Evolutionary conservation across 2,888 invertebrate genomes (phyloP).

Genomic region (Drosophila histrio): DNA sequence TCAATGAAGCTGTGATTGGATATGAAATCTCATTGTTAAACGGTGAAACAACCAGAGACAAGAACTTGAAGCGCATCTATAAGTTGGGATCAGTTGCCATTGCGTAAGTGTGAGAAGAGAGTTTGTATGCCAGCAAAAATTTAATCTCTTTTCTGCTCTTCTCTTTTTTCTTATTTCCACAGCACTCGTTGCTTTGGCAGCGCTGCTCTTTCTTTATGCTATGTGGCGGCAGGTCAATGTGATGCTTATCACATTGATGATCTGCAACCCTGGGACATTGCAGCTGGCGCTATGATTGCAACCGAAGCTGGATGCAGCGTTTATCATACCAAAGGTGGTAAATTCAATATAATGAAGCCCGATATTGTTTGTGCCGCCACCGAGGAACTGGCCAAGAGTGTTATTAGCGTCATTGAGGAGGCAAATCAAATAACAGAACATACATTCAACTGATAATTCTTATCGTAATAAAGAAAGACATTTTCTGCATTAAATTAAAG

Average conservation of each 20-base stretch:
- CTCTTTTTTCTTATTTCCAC: background rate
- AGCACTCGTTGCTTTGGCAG: conserved; percentile 88
- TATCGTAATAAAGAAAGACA: background rate
- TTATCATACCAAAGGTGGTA: conserved; percentile 86
- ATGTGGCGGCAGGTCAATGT: conserved; percentile 88
- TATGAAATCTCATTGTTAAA: conserved; percentile 83
- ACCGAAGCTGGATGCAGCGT: conserved; percentile 90
- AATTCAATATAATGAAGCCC: conserved; percentile 86
- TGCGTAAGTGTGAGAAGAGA: conserved; percentile 73
- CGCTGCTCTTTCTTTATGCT: conserved; percentile 89
- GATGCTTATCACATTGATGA: conserved; percentile 89
- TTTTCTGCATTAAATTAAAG: background rate
- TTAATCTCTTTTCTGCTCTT: background rate
- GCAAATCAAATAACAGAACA: conserved; percentile 84
- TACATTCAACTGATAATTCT: conserved; percentile 66
- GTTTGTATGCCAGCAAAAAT: background rate
- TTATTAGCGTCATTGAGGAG: conserved; percentile 85
- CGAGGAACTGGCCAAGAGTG: conserved; percentile 84
- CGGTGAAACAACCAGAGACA: conserved; percentile 77
- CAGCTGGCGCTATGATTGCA: conserved; percentile 90
- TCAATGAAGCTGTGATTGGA: conserved; percentile 80
- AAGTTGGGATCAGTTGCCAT: conserved; percentile 82
- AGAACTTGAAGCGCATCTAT: conserved; percentile 82
- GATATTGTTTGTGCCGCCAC: conserved; percentile 85
- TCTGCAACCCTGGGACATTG: conserved; percentile 91